Conservation (phyloP, 2,888 invertebrate genomes). For the Cosmorhoe ocellata region DNA sequence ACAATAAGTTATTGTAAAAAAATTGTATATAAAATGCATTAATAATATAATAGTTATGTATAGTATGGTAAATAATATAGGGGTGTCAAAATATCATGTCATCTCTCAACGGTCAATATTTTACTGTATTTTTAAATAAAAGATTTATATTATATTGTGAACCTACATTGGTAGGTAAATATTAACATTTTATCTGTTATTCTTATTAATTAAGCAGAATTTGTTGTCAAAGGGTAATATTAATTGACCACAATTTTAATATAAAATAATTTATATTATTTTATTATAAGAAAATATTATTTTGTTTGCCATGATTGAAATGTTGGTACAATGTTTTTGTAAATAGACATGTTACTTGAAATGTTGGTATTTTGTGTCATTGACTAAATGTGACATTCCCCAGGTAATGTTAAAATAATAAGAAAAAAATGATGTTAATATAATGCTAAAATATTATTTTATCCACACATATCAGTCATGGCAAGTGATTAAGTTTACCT, state of each 20-base stretch:
- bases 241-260: constrained; percentile 59
- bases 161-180: constrained; percentile 35
- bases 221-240: constrained; percentile 70
- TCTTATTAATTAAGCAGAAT: constrained; percentile 40
- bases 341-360: constrained; percentile 30
- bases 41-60: constrained; percentile 34
- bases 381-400: constrained; percentile 10
- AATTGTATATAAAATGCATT: constrained; percentile 20
- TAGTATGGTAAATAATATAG: constrained; percentile 47
- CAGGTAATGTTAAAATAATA: constrained; percentile 4
- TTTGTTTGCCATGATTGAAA: constrained; percentile 43
- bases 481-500: constrained; percentile 64
- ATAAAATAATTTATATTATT: constrained; percentile 30
- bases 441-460: constrained; percentile 21
- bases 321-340: constrained; percentile 22
- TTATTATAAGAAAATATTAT: constrained; percentile 47
- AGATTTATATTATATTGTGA: constrained; percentile 29
- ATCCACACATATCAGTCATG: constrained; percentile 56
- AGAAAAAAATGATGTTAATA: constrained; percentile 3
- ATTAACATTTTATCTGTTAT: constrained; percentile 31
- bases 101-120: constrained; percentile 26
- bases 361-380: constrained; percentile 17
- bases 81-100: constrained; percentile 36
- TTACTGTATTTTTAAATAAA: constrained; percentile 27
- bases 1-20: constrained; percentile 68